A percentile compares a stretch with the other conserved stretches of the same genome.
phyloP scores from a whole-genome alignment of 2,113 vertebrate genomes.

The Barnardius zonarius region DNA sequence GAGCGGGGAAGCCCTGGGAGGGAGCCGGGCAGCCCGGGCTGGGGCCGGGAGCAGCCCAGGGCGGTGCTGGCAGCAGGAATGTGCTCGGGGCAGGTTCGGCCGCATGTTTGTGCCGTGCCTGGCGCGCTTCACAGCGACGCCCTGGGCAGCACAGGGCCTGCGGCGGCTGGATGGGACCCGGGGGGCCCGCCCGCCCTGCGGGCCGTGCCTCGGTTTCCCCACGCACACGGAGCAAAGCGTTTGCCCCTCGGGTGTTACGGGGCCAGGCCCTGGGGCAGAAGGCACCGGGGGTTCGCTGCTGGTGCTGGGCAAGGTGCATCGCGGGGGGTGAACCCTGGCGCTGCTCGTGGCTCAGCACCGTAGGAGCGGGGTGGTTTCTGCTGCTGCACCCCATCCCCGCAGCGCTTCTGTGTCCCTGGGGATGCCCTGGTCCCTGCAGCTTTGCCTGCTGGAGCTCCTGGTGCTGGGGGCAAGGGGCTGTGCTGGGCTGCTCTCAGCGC shows the following conservation, averaged over 20 bases:
- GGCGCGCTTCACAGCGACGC: neutral
- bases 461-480: neutral
- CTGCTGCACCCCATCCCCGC: neutral
- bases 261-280: neutral
- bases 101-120: neutral
- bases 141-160: too few species aligned
- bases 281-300: neutral
- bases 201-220: neutral
- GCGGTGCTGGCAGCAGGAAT: neutral
- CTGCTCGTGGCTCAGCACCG: neutral
- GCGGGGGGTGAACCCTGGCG: neutral
- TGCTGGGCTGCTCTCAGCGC: too few species aligned
- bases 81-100: neutral
- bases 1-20: neutral
- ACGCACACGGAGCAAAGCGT: neutral
- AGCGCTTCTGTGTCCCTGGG: accelerated
- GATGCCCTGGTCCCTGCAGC: neutral
- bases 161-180: neutral
- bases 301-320: neutral
- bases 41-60: neutral
- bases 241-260: too few species aligned
- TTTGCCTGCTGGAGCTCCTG: neutral
- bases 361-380: neutral
- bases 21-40: too few species aligned
- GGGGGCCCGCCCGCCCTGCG: too few species aligned